These are phyloP conservation scores for Lasius fuliginosus DNA, from an alignment of 2,888 invertebrate genomes.

Conservation along the genomic window DNA sequence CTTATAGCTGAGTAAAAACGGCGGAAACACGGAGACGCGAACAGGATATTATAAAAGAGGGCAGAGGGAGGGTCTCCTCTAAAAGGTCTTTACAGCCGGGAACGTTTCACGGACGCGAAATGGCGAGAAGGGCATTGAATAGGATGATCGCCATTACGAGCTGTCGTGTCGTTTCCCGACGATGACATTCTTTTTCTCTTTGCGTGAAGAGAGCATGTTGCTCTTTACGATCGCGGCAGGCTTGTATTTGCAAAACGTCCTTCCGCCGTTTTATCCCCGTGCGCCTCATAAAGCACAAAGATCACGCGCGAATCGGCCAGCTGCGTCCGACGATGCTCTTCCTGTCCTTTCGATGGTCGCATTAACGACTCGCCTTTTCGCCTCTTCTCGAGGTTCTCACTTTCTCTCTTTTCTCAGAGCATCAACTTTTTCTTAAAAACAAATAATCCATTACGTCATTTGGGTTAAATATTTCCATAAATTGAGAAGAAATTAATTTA, in stretches of 20 bases:
- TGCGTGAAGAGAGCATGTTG: slow-evolving; percentile 41
- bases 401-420: neutral
- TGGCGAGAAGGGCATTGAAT: slow-evolving; percentile 56
- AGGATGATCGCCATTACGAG: slow-evolving; percentile 57
- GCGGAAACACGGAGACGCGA: slow-evolving; percentile 1
- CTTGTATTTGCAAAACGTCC: slow-evolving; percentile 61
- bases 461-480: neutral
- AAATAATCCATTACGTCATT: neutral
- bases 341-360: slow-evolving; percentile 36
- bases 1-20: slow-evolving; percentile 9
- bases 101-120: slow-evolving; percentile 55
- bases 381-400: neutral
- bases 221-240: slow-evolving; percentile 55
- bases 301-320: slow-evolving; percentile 57
- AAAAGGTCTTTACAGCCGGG: slow-evolving; percentile 42
- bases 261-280: slow-evolving; percentile 55
- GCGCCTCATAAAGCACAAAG: slow-evolving; percentile 62
- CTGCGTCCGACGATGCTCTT: slow-evolving; percentile 31
- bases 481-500: neutral
- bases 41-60: slow-evolving; percentile 33
- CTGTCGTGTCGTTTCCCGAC: slow-evolving; percentile 38
- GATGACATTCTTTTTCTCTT: slow-evolving; percentile 49
- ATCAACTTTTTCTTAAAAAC: neutral
- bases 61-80: neutral
- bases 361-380: slow-evolving; percentile 24